A percentile compares a stretch with the other conserved stretches of the same genome.
Conservation (phyloP, 2,113 vertebrate genomes). For the Ciconia maguari region DNA sequence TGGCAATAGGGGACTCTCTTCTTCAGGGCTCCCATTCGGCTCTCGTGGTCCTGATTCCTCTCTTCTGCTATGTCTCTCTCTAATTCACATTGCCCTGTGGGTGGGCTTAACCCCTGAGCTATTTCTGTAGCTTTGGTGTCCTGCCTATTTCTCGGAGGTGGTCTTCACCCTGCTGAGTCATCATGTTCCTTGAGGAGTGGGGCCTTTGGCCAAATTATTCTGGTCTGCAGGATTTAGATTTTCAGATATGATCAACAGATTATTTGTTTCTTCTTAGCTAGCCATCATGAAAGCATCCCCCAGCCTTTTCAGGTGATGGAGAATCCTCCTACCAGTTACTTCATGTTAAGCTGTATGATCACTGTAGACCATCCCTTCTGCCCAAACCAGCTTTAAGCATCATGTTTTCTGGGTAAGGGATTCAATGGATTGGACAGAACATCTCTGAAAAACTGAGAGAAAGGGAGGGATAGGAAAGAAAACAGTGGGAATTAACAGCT, state of each 20-base stretch:
- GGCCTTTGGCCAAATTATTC: not conserved
- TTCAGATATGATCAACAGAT: not conserved
- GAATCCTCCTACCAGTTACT: not conserved
- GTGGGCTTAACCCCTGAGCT: not conserved
- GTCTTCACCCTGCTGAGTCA: not conserved
- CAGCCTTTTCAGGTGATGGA: not conserved
- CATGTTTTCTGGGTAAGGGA: not conserved
- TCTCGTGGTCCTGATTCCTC: not conserved
- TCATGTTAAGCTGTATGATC: not conserved
- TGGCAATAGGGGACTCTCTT: not conserved
- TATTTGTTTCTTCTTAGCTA: not conserved
- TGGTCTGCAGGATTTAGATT: not conserved
- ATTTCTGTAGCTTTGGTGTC: not conserved
- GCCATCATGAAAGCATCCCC: not conserved
- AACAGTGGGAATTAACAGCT: not conserved
- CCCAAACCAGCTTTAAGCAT: not conserved
- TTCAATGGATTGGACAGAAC: not conserved
- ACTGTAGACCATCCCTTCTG: not conserved
- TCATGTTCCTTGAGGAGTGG: not conserved
- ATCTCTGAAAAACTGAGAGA: not conserved
- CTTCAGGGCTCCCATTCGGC: not conserved
- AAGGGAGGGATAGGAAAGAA: not conserved
- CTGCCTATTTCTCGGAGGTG: not conserved
- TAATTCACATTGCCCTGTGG: not conserved
- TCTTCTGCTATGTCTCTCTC: not conserved